Conservation (phyloP, 2,113 vertebrate genomes). For the Sinocyclocheilus maitianheensis region DNA sequence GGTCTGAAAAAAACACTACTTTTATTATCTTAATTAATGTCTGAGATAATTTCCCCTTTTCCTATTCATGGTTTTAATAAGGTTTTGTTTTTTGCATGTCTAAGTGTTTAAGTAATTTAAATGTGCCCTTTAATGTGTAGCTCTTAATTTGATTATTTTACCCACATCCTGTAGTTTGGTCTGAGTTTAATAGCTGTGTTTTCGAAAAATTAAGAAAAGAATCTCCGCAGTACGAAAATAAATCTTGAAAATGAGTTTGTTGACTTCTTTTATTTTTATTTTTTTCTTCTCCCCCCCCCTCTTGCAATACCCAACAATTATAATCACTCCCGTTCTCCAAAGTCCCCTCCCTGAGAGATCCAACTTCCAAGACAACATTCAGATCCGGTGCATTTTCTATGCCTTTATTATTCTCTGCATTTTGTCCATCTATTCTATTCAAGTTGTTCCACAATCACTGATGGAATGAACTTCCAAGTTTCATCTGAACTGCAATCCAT, state of each 20-base stretch:
- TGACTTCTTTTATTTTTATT: constrained; percentile 36
- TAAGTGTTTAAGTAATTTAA: constrained; percentile 12
- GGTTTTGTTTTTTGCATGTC: constrained; percentile 27
- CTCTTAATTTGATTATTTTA: constrained; percentile 38
- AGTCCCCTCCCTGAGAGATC: neutral
- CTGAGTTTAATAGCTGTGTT: constrained; percentile 32
- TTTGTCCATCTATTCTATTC: neutral
- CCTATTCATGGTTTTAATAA: constrained; percentile 20
- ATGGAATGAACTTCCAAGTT: neutral
- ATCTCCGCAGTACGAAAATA: constrained; percentile 35
- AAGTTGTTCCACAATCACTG: neutral
- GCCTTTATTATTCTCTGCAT: neutral
- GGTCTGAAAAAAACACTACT: constrained; percentile 27
- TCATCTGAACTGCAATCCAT: too few relatives aligned
- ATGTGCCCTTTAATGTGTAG: constrained; percentile 30
- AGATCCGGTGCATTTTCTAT: neutral
- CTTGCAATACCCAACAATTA: constrained; percentile 36
- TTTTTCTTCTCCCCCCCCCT: neutral
- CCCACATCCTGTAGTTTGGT: constrained; percentile 22
- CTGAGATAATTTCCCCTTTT: neutral
- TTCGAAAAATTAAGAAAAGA: constrained; percentile 55
- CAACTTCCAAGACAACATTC: neutral
- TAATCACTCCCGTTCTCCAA: constrained; percentile 35
- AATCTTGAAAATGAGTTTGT: constrained; percentile 50
- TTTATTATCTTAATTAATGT: neutral